Percentiles rank a stretch among this genome's conserved stretches.
These are phyloP conservation scores for Takifugu ocellatus DNA, from an alignment of 2,797 vertebrate genomes.

Conservation along the genomic window DNA sequence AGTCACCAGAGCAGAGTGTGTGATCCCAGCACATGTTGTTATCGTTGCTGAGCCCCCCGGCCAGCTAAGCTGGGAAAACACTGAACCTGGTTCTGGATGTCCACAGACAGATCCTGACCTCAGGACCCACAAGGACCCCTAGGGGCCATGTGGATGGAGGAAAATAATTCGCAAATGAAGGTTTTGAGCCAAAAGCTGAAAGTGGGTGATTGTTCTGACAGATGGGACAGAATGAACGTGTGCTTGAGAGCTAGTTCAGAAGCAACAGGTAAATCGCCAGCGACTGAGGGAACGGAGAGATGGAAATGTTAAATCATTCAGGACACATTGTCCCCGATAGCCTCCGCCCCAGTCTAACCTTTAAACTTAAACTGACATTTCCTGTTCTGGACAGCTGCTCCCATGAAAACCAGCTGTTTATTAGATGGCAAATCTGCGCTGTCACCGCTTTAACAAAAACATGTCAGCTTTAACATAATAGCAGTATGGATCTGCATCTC, in stretches of 20 bases:
- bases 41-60: constrained; percentile 55
- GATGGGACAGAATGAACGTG: not conserved
- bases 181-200: not conserved
- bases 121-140: constrained; percentile 37
- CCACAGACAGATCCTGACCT: constrained; percentile 43
- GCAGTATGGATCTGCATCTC: not conserved
- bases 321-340: not conserved
- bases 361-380: not conserved
- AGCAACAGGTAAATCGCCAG: not conserved
- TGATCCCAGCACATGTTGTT: constrained; percentile 66
- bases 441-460: no score
- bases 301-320: constrained; percentile 4
- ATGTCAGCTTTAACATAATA: not conserved
- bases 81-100: constrained; percentile 37
- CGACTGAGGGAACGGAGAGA: not conserved
- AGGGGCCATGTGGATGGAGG: constrained; percentile 51
- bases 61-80: constrained; percentile 71
- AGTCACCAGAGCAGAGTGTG: constrained; percentile 46
- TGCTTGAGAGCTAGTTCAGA: not conserved
- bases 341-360: not conserved
- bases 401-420: constrained; percentile 4
- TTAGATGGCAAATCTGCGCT: not conserved
- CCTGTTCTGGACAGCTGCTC: not conserved
- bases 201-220: not conserved
- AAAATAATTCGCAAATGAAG: constrained; percentile 21